Conservation (phyloP, 2,797 vertebrate genomes). For the Neoniphon sammara region DNA sequence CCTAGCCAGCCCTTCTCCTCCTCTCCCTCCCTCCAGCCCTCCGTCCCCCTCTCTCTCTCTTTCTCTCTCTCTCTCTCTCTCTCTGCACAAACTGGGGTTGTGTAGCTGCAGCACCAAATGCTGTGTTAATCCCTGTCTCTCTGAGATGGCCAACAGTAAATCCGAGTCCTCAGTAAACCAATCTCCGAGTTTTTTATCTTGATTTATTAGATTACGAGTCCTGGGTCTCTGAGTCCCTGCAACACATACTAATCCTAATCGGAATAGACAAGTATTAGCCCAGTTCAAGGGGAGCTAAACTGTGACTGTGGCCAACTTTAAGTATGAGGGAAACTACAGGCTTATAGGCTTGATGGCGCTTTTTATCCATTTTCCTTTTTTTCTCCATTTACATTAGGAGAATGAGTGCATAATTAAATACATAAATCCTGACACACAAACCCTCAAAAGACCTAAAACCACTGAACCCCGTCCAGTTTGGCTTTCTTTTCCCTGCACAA, state of each 20-base stretch:
- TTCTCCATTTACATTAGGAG: constrained; percentile 79
- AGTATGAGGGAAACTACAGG: constrained; percentile 78
- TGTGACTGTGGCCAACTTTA: constrained; percentile 80
- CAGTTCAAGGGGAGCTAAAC: constrained; percentile 86
- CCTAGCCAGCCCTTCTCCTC: constrained; percentile 70
- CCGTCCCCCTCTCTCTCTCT: constrained; percentile 62
- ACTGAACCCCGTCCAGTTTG: constrained; percentile 79
- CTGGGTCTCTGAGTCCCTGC: constrained; percentile 83
- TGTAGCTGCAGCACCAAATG: constrained; percentile 82
- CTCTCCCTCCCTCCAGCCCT: constrained; percentile 72
- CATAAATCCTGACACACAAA: constrained; percentile 82
- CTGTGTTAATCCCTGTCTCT: constrained; percentile 89
- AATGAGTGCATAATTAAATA: constrained; percentile 84
- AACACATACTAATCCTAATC: constrained; percentile 90
- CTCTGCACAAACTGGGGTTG: constrained; percentile 71
- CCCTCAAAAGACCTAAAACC: constrained; percentile 81
- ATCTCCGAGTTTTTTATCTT: constrained; percentile 87
- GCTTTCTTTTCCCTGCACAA: constrained; percentile 77
- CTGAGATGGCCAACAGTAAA: constrained; percentile 86
- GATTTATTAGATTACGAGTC: constrained; percentile 92
- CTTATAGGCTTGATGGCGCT: constrained; percentile 74
- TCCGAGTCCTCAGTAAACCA: constrained; percentile 90
- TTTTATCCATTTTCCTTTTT: constrained; percentile 79
- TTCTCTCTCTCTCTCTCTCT: constrained; percentile 40
- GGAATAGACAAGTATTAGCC: constrained; percentile 90